Evolutionary conservation across 2,797 vertebrate genomes (phyloP), one percentile per base, ranked within the genome.

Genomic region (Urosaurus nigricauda): DNA sequence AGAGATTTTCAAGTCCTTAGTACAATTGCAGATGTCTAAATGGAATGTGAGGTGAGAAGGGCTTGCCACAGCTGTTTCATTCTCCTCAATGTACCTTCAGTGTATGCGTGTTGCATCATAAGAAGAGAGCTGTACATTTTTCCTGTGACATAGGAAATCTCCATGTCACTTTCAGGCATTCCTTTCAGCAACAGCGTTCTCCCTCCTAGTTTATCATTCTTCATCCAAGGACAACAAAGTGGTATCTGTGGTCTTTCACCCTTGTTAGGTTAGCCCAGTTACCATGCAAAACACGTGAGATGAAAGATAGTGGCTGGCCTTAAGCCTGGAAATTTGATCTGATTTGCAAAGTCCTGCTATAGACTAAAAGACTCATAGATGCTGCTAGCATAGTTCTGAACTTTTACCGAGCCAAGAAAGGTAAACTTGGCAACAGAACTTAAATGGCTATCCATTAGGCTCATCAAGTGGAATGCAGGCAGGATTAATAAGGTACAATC

Each of bases 401-500:
- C 70, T 26, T 51, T 77, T 81, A 58, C 70, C 47, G 43, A 82
- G 58, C 1, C 43, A n/a, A 60, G 81, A 83, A 84, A 86, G 60
- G 70, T 86, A 58, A 65, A 84, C 74, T 58, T 86, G 77, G 82
- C 73, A 85, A 91, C 58, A 17, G 24, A 71, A 63, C 29, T 37
- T 26, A 83, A 74, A 65, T 43, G 58, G 35, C 68, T 86, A 73
- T 88, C 32, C 75, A 80, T 84, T 83, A 79, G 78, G 73, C 17
- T 86, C 47, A 70, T 84, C 77, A 68, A 19, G 40, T 83, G 58
- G 60, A 75, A 77, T 43, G 26, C 63, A 68, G 77, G 58, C 60
- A 90, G 79, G 58, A 47, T 88, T 92, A 88, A 87, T 80, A 90
- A 81, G 81, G 75, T 58, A 73, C 63, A 65, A 71, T 92, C 70